Evolutionary conservation across 2,797 vertebrate species (phyloP).

Genomic region (Rhynchonycteris naso): DNA sequence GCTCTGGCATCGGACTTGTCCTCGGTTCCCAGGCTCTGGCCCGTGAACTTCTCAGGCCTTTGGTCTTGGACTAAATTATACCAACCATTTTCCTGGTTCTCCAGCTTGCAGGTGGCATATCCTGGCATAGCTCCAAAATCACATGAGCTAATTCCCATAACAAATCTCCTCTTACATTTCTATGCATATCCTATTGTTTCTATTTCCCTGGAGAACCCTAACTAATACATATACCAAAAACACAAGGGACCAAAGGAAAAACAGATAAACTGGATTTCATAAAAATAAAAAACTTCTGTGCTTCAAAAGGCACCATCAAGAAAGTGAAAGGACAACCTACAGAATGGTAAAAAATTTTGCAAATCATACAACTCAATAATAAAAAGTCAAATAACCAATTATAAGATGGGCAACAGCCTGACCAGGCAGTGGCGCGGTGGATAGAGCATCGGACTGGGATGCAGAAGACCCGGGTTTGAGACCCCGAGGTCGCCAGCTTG

Average conservation of each 20-base stretch:
- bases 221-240: background rate
- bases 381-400: background rate
- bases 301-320: background rate
- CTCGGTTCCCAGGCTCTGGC: background rate
- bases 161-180: background rate
- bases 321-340: no score
- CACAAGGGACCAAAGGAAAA: background rate
- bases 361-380: background rate
- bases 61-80: background rate
- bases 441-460: no score
- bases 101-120: background rate
- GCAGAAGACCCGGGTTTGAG: no score
- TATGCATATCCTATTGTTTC: background rate
- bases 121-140: background rate
- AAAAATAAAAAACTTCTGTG: background rate
- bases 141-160: background rate
- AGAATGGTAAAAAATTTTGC: background rate
- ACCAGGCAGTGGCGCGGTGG: no score
- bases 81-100: background rate
- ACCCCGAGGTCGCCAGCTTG: no score
- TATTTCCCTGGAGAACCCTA: background rate
- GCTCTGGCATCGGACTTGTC: background rate
- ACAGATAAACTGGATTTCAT: background rate
- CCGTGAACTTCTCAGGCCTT: background rate
- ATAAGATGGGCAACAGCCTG: conserved; percentile 16